Conservation (phyloP, 2,113 vertebrate species). For the Myocastor coypus region DNA sequence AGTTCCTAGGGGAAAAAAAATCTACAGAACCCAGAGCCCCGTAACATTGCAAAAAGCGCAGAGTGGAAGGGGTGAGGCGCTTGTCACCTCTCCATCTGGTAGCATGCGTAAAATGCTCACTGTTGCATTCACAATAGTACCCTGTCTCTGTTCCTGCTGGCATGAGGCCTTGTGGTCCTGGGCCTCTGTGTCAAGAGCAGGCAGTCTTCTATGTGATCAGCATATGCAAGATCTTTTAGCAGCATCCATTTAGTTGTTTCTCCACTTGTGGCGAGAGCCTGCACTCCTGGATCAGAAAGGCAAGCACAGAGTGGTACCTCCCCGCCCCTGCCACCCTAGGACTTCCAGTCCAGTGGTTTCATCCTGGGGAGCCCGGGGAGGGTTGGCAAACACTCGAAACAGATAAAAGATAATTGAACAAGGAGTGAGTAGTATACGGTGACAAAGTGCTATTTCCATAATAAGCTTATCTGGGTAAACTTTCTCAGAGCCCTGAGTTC, state of each 20-base stretch:
- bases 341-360: constrained; percentile 59
- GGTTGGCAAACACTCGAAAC: constrained; percentile 88
- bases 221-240: background rate
- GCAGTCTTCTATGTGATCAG: background rate
- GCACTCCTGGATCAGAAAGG: constrained; percentile 23
- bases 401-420: constrained; percentile 92
- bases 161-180: background rate
- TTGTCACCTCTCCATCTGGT: background rate
- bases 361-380: constrained; percentile 80
- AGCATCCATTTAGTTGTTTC: background rate
- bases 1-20: background rate
- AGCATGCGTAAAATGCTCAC: background rate
- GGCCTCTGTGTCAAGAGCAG: background rate
- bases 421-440: constrained; percentile 88
- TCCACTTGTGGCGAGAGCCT: background rate
- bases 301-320: constrained; percentile 54
- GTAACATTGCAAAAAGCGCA: background rate
- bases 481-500: constrained; percentile 87
- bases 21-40: background rate
- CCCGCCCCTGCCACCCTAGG: background rate
- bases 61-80: background rate
- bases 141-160: background rate
- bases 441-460: constrained; percentile 92
- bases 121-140: background rate
- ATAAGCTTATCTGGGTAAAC: constrained; percentile 90